A percentile compares a stretch with the other conserved stretches of the same genome.
Conservation (phyloP, 2,888 invertebrate species). For the Syrphus vitripennis region DNA sequence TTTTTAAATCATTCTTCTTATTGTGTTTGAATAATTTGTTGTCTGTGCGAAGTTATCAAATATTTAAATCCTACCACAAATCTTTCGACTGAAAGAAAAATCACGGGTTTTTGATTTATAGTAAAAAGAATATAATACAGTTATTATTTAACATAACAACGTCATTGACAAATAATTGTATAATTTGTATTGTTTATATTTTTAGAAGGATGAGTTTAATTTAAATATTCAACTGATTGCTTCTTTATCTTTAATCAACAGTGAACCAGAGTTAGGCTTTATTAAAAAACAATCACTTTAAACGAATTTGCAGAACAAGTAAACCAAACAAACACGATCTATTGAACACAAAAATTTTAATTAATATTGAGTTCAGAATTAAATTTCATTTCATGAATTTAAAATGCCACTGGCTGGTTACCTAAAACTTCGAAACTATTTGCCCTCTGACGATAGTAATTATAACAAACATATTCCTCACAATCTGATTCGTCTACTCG, state of each 20-base stretch:
- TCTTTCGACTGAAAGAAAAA: too few species aligned
- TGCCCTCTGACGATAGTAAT: constrained; percentile 44
- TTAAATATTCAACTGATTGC: neutral
- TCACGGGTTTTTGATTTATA: too few species aligned
- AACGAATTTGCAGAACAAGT: neutral
- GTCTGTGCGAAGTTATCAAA: too few species aligned
- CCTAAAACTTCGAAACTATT: constrained; percentile 21
- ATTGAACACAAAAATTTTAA: neutral
- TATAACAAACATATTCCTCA: constrained; percentile 40
- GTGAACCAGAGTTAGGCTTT: neutral
- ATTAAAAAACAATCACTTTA: neutral
- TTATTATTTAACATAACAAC: neutral
- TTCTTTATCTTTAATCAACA: neutral
- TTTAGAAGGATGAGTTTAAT: neutral
- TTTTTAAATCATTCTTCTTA: too few species aligned
- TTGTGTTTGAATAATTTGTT: too few species aligned
- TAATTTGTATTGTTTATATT: neutral
- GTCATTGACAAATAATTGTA: neutral
- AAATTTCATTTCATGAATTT: neutral
- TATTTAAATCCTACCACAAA: too few species aligned
- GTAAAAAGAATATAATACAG: too few species aligned
- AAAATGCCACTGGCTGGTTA: constrained; percentile 19
- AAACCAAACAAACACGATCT: neutral
- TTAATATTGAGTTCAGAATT: neutral
- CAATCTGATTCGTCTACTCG: constrained; percentile 16